Base-by-base conservation (phyloP, 2,888 invertebrate species). In the Drosophila kokeensis region DNA sequence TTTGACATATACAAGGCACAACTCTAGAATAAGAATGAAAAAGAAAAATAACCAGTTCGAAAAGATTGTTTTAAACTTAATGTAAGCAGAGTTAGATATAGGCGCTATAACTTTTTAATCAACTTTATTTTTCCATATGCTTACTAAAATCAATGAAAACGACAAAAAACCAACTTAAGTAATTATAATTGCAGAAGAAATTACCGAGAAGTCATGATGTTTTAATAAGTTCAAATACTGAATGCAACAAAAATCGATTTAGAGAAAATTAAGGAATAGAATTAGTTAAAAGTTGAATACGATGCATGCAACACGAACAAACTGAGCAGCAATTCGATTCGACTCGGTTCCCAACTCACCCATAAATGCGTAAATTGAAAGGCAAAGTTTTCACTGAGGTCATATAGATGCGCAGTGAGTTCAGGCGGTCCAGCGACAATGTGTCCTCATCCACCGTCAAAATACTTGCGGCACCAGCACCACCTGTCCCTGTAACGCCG, bases 371-470 rank as follows among this genome's bases (percentile, higher is more conserved):
- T 80, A 93, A 90, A 90, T 92, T 93, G 79, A 93, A 93, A 69
- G 93, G 93, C 82, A 93, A 83, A 69, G 92, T 91, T 91, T 92
- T 93, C 76, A 93, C 92, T 13, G 93, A 91, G 63, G 92, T 92
- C 91, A 93, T 93, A 80, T 93, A 93, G 72, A 93, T 93, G 79
- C 93, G 92, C 82, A 93, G 79, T 57, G 93, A 93, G 77, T 92
- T 92, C 52, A 93, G 88, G 65, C 92, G 92, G 82, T 93, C 92
- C 89, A 93, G 81, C n/a, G 93, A 92, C 78, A 93, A 87, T 27
- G 92, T 89, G 76, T 92, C 92, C 87, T 93, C 93, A 67, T 92
- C 92, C 64, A 92, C 84, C 45, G 92, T 91, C 69, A 92, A 77
- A 76, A 92, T 84, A 69, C 89, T 86, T 18, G 81, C 70, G 69